Conservation (phyloP, 2,113 vertebrate genomes). For the Odontophorus gujanensis region DNA sequence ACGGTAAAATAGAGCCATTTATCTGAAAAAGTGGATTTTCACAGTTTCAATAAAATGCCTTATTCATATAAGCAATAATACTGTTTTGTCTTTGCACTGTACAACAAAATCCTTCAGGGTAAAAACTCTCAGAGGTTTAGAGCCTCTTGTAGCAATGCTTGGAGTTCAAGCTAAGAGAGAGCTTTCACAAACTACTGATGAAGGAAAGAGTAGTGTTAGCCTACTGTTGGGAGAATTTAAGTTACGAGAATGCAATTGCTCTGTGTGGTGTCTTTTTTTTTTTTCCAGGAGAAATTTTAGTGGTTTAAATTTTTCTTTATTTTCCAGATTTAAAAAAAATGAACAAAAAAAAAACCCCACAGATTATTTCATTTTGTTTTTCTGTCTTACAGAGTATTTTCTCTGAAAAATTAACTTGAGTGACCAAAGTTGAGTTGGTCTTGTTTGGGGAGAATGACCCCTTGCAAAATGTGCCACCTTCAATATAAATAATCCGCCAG, state of each 20-base stretch:
- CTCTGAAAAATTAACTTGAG: background rate
- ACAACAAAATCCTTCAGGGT: background rate
- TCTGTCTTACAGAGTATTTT: background rate
- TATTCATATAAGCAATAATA: background rate
- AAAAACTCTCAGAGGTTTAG: background rate
- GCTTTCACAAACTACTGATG: background rate
- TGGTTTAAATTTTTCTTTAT: background rate
- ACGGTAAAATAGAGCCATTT: background rate
- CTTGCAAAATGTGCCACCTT: background rate
- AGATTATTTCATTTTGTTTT: background rate
- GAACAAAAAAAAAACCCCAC: background rate
- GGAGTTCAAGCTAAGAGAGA: background rate
- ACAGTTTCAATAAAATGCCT: background rate
- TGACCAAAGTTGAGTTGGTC: background rate
- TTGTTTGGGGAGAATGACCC: background rate
- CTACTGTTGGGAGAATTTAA: background rate
- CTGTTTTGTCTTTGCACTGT: background rate
- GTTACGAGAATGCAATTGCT: background rate
- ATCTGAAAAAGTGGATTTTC: background rate
- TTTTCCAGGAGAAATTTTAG: background rate
- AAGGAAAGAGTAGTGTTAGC: background rate
- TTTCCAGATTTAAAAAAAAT: background rate
- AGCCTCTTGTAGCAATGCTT: background rate
- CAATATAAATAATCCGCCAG: background rate
- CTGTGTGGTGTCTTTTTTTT: background rate